phyloP scores from a whole-genome alignment of 2,113 vertebrate species.

The Strix aluco region DNA sequence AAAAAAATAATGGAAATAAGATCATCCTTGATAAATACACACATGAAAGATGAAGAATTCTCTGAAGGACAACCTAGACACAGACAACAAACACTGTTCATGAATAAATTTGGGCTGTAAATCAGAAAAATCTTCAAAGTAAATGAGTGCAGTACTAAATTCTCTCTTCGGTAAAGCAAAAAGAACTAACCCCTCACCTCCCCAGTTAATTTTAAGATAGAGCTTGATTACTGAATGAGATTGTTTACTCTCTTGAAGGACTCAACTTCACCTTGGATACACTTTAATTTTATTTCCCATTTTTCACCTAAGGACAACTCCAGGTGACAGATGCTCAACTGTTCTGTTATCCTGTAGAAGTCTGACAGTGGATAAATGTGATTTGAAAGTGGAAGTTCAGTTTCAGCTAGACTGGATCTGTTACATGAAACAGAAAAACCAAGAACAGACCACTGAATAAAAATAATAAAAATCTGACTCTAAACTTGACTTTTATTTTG shows the following conservation, averaged over 20 bases:
- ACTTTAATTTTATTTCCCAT: neutral
- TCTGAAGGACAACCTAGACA: neutral
- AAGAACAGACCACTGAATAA: neutral
- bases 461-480: neutral
- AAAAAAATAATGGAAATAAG: neutral
- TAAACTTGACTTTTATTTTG: neutral
- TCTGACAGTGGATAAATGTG: rapidly evolving
- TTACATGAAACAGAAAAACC: neutral
- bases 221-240: neutral
- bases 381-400: neutral
- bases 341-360: neutral
- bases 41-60: neutral
- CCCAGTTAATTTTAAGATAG: neutral
- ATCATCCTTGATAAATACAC: neutral
- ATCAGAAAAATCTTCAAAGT: neutral
- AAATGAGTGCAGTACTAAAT: neutral
- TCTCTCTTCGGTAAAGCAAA: neutral
- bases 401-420: neutral
- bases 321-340: neutral
- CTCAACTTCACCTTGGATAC: neutral
- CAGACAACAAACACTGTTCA: neutral
- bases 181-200: neutral
- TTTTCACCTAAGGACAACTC: neutral
- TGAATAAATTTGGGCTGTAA: neutral
- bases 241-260: neutral